phyloP scores from a whole-genome alignment of 2,113 vertebrate species.

The Muscicapa adusta region DNA sequence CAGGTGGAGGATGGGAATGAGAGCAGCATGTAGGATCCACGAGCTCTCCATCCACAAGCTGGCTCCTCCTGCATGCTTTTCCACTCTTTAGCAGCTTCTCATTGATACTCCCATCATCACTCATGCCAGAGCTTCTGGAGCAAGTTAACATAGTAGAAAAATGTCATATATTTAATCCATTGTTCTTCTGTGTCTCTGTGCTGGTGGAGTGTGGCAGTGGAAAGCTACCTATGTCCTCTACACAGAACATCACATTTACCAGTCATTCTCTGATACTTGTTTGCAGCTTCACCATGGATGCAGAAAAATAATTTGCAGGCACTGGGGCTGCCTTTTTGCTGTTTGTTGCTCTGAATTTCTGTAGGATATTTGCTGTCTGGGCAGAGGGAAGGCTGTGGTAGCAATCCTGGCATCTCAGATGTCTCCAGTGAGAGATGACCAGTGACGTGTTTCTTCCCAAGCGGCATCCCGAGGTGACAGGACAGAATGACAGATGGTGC shows the following conservation, averaged over 20 bases:
- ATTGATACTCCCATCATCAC: background rate
- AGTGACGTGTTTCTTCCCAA: background rate
- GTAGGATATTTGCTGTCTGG: background rate
- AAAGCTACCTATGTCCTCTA: background rate
- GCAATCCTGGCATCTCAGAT: background rate
- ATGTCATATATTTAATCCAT: background rate
- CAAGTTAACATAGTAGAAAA: background rate
- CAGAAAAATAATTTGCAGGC: background rate
- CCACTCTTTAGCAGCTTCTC: background rate
- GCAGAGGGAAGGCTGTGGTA: background rate
- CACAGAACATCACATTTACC: background rate
- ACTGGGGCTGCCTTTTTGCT: background rate
- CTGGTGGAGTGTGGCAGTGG: background rate
- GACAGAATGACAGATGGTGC: background rate
- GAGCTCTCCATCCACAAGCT: accelerated
- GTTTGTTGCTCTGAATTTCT: background rate
- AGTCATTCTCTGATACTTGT: background rate
- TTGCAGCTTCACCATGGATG: background rate
- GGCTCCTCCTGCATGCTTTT: background rate
- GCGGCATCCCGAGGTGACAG: background rate
- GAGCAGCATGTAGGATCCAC: background rate
- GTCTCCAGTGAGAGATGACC: background rate
- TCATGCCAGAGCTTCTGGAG: background rate
- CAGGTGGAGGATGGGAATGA: background rate
- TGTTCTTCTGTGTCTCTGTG: background rate